Evolutionary conservation across 2,113 vertebrate species (phyloP).

Genomic region (Bolborhynchus lineola): DNA sequence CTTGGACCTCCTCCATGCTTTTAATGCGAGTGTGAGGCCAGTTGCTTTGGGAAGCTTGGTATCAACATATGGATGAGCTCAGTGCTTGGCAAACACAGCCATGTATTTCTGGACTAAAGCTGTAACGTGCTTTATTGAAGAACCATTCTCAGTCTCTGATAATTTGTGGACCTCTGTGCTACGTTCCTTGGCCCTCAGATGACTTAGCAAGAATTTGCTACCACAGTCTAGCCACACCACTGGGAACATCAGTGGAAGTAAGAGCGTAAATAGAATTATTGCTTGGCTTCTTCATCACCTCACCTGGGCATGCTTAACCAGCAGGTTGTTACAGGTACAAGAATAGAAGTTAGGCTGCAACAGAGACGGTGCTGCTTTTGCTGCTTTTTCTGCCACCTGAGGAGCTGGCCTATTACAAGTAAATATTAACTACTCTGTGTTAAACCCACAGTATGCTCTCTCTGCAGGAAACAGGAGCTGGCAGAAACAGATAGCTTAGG

Average conservation of each 20-base stretch:
- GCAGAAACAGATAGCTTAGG: neutral
- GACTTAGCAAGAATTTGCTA: neutral
- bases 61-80: neutral
- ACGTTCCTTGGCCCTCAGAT: neutral
- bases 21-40: neutral
- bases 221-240: neutral
- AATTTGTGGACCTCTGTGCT: neutral
- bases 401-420: neutral
- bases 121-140: neutral
- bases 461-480: neutral
- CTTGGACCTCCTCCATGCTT: neutral
- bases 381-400: neutral
- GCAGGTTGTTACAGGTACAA: neutral
- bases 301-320: neutral
- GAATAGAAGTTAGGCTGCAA: neutral
- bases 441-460: neutral
- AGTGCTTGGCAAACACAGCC: neutral
- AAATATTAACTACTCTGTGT: neutral
- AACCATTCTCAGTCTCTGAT: neutral
- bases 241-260: neutral
- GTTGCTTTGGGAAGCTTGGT: neutral
- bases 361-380: neutral
- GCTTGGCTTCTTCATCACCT: rapidly evolving
- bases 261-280: neutral
- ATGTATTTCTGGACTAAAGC: neutral